Evolutionary conservation across 2,888 invertebrate species (phyloP).

Genomic region (Scaptomyza caliginosa): DNA sequence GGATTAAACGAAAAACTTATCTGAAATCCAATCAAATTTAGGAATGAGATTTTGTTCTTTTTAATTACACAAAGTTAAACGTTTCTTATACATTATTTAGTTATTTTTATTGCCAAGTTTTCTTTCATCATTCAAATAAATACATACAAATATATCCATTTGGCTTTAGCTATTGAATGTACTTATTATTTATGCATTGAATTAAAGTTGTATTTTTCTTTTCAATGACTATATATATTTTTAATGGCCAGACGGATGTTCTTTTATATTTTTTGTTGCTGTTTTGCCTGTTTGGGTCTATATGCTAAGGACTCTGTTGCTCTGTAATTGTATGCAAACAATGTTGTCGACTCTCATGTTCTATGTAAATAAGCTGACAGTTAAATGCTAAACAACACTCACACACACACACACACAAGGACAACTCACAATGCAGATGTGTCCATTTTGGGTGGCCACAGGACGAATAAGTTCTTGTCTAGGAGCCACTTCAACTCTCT

Average conservation of each 20-base stretch:
- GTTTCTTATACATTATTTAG: neutral
- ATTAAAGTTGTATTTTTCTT: conserved; percentile 11
- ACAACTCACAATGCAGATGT: conserved; percentile 24
- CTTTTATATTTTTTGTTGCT: neutral
- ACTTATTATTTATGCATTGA: conserved; percentile 14
- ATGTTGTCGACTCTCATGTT: conserved; percentile 71
- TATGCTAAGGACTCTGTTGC: conserved; percentile 24
- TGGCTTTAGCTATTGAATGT: conserved; percentile 7
- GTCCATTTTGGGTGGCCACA: conserved; percentile 36
- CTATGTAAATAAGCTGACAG: conserved; percentile 76
- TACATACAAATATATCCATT: no score
- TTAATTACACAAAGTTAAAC: no score
- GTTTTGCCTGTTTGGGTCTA: neutral
- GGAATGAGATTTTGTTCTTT: no score
- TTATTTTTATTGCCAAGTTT: neutral
- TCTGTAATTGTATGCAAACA: conserved; percentile 78
- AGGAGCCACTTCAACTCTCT: neutral
- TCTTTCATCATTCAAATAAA: neutral
- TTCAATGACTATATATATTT: conserved; percentile 1
- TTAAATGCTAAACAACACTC: conserved; percentile 65
- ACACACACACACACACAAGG: conserved; percentile 20
- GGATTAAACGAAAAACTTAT: no score
- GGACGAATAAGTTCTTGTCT: conserved; percentile 12
- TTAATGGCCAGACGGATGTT: conserved; percentile 2
- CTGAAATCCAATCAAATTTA: no score